Evolutionary conservation across 2,113 vertebrate species (phyloP).

Genomic region (Etheostoma spectabile): DNA sequence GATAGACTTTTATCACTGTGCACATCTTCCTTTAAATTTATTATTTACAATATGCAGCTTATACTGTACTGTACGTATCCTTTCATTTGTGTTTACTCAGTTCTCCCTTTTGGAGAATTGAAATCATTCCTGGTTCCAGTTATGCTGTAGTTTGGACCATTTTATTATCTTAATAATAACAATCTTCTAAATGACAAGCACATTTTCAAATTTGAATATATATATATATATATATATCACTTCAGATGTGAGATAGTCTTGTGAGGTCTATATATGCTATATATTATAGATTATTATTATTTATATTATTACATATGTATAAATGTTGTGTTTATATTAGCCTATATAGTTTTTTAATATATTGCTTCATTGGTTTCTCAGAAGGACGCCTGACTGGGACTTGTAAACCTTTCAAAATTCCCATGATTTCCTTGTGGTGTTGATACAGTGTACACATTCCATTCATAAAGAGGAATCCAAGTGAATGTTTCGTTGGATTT

Average conservation of each 20-base stretch:
- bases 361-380: conserved; percentile 33
- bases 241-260: too few relatives aligned
- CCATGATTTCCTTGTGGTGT: conserved; percentile 68
- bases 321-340: too few relatives aligned
- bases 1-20: neutral
- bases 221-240: too few relatives aligned
- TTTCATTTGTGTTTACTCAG: neutral
- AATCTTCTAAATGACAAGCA: too few relatives aligned
- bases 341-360: too few relatives aligned
- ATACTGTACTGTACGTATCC: neutral
- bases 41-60: neutral
- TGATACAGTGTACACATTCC: conserved; percentile 75
- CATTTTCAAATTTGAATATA: too few relatives aligned
- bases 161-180: too few relatives aligned
- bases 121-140: too few relatives aligned
- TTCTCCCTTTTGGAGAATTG: too few relatives aligned
- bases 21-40: neutral
- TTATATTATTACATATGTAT: too few relatives aligned
- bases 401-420: conserved; percentile 66
- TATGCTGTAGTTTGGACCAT: too few relatives aligned
- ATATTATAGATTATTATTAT: neutral
- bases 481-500: conserved; percentile 71
- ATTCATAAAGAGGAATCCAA: conserved; percentile 62
- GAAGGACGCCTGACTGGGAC: conserved; percentile 47
- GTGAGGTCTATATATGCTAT: too few relatives aligned